These are phyloP conservation scores for Hypocryptadius cinnamomeus DNA, from an alignment of 2,113 vertebrate species.

Conservation along the genomic window DNA sequence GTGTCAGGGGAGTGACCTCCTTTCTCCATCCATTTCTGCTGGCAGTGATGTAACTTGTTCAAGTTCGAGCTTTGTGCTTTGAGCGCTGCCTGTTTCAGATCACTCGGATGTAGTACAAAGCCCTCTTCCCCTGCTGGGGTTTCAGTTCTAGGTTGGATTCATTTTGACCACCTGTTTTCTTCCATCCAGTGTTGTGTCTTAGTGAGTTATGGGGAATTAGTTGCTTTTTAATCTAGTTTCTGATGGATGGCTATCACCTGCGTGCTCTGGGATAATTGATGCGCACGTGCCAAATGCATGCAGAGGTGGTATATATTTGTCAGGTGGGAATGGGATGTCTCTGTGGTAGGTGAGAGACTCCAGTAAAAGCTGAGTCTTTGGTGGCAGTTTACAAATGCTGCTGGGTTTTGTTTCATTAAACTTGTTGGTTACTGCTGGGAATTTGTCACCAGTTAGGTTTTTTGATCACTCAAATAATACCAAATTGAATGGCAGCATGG, in stretches of 20 bases:
- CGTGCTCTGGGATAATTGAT: not conserved
- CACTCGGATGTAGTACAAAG: not conserved
- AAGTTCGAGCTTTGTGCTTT: not conserved
- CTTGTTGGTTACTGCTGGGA: not conserved
- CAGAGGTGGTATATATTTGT: not conserved
- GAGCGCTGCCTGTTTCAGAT: not conserved
- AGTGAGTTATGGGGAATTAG: conserved; percentile 14
- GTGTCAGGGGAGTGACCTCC: not conserved
- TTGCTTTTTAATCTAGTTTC: conserved; percentile 24
- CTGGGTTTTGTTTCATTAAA: not conserved
- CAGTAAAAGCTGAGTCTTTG: not conserved
- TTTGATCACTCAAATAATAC: not conserved
- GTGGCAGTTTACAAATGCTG: not conserved
- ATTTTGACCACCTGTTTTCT: not conserved
- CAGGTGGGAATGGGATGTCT: not conserved
- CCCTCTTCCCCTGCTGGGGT: not conserved
- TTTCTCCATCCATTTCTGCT: not conserved
- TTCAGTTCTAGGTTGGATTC: not conserved
- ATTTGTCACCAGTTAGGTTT: not conserved
- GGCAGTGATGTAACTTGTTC: not conserved
- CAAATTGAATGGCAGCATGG: not conserved
- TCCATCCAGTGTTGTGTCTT: not conserved
- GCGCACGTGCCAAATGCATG: not conserved
- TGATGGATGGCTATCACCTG: conserved; percentile 31
- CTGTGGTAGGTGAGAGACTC: not conserved